A percentile compares a stretch with the other conserved stretches of the same genome.
These are phyloP conservation scores for Bombus terrestris DNA, from an alignment of 1,140 invertebrate genomes.

Conservation along the genomic window DNA sequence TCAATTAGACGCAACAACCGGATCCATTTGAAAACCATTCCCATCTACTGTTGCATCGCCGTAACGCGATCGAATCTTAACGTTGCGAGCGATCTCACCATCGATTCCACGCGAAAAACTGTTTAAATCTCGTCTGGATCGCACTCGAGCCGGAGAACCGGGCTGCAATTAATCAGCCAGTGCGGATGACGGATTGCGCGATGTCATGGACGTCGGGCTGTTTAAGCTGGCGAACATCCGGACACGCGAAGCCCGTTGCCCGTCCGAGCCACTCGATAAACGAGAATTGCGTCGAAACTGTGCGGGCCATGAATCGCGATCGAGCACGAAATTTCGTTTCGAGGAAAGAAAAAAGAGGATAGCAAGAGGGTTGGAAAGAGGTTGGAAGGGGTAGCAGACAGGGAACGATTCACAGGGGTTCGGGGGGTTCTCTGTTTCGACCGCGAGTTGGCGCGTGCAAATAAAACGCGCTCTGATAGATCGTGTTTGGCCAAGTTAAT, in stretches of 20 bases:
- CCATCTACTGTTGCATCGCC: too few species aligned
- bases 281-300: constrained; percentile 59
- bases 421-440: constrained; percentile 32
- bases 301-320: constrained; percentile 50
- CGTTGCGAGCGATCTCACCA: too few species aligned
- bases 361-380: not conserved
- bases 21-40: too few species aligned
- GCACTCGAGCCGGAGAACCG: not conserved
- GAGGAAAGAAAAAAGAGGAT: not conserved
- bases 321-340: constrained; percentile 52
- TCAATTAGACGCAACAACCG: too few species aligned
- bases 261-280: constrained; percentile 62
- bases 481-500: constrained; percentile 34
- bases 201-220: constrained; percentile 45
- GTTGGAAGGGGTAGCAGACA: not conserved
- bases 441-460: constrained; percentile 15
- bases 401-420: not conserved
- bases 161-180: constrained; percentile 39
- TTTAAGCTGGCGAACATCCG: constrained; percentile 54
- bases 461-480: constrained; percentile 42
- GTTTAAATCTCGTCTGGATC: not conserved
- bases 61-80: too few species aligned
- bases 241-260: constrained; percentile 39
- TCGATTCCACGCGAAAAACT: constrained; percentile 1
- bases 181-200: constrained; percentile 50